Percentiles rank a stretch among this genome's conserved stretches.
Evolutionary conservation across 2,797 vertebrate genomes (phyloP).

Genomic region (Anabacerthia variegaticeps): DNA sequence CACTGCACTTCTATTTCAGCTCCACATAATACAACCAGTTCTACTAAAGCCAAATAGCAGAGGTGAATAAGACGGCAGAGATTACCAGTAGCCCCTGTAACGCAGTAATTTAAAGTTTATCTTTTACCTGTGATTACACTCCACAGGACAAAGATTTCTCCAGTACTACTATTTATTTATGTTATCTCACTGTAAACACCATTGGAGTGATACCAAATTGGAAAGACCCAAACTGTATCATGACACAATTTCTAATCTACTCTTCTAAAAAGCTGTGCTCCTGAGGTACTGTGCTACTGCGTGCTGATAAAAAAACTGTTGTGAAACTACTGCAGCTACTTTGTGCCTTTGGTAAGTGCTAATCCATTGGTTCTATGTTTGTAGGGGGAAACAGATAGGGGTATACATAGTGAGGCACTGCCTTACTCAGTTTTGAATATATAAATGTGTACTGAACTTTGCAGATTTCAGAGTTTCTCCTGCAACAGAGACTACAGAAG

Average conservation of each 20-base stretch:
- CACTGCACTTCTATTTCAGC: neutral
- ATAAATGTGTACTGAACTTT: neutral
- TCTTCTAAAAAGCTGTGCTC: neutral
- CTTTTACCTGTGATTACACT: neutral
- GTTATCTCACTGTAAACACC: constrained; percentile 10
- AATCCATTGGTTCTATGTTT: neutral
- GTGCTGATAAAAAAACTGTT: neutral
- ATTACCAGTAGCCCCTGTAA: neutral
- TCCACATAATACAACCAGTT: neutral
- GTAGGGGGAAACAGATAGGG: neutral
- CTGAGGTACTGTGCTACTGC: neutral
- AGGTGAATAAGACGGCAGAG: constrained; percentile 4
- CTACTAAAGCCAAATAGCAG: neutral
- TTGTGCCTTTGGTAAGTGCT: constrained; percentile 11
- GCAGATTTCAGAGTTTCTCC: neutral
- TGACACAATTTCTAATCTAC: neutral
- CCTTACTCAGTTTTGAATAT: neutral
- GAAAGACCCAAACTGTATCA: neutral
- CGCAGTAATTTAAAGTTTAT: neutral
- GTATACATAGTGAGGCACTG: neutral
- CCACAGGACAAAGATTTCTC: neutral
- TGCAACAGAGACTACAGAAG: neutral
- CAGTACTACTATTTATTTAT: neutral
- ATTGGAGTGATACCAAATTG: neutral
- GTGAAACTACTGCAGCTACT: neutral